phyloP scores from a whole-genome alignment of 2,113 vertebrate species.

The Ibidorhyncha struthersii region DNA sequence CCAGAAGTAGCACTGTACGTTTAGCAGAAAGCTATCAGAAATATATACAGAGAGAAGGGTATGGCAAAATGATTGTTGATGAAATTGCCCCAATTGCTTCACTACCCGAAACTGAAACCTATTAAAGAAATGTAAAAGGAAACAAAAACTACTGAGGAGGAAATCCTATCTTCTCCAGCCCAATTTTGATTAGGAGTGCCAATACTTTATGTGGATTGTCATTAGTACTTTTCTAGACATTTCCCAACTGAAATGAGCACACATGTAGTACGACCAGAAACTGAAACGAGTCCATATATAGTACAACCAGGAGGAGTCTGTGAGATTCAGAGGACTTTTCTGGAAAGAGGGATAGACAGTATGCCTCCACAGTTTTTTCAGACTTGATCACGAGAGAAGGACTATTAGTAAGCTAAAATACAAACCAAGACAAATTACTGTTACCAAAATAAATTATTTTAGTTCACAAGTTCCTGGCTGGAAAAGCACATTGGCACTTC shows the following conservation, averaged over 20 bases:
- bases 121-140: not conserved
- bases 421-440: not conserved
- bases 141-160: not conserved
- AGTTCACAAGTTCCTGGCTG: not conserved
- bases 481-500: not conserved
- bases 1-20: not conserved
- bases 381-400: not conserved
- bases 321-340: not conserved
- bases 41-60: not conserved
- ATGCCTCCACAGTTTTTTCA: not conserved
- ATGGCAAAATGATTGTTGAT: not conserved
- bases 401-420: not conserved
- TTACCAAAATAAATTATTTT: not conserved
- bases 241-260: not conserved
- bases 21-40: not conserved
- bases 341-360: not conserved
- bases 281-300: not conserved
- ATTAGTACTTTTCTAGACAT: not conserved
- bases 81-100: not conserved
- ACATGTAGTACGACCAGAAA: not conserved
- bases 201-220: not conserved
- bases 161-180: not conserved
- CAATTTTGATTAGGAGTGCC: not conserved
- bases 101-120: not conserved
- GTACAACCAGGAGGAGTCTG: not conserved